Conservation (phyloP, 1,140 invertebrate genomes). For the Solenopsis fugax region DNA sequence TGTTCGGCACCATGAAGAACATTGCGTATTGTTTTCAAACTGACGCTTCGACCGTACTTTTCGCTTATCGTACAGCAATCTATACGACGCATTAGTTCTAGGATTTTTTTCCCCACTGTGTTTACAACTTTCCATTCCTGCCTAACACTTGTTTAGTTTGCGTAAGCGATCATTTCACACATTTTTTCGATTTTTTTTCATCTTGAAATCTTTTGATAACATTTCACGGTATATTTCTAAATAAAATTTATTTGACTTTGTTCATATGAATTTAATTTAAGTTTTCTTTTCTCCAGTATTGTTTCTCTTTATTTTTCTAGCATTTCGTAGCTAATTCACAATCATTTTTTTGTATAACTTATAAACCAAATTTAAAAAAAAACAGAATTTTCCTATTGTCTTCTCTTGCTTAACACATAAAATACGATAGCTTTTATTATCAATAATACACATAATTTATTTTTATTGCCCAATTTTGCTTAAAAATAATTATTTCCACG, state of each 20-base stretch:
- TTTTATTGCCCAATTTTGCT: neutral
- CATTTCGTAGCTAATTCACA: neutral
- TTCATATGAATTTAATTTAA: neutral
- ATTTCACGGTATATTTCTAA: neutral
- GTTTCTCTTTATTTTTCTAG: neutral
- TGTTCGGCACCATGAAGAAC: neutral
- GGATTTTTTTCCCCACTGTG: neutral
- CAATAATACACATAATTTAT: neutral
- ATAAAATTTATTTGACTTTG: neutral
- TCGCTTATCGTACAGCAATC: neutral
- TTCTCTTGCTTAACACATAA: neutral
- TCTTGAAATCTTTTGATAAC: neutral
- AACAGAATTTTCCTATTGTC: neutral
- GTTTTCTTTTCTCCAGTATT: neutral
- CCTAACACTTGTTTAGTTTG: neutral
- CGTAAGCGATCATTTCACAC: neutral
- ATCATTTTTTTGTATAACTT: neutral
- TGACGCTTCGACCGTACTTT: neutral
- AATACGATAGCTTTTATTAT: neutral
- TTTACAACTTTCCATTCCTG: neutral
- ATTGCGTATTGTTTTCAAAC: slow-evolving; percentile 8
- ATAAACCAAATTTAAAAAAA: neutral
- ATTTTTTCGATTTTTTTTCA: neutral
- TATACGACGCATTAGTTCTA: slow-evolving; percentile 4
- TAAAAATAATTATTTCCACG: neutral